Percentiles rank a stretch among this genome's conserved stretches.
These are phyloP conservation scores for Leptinotarsa texana DNA, from an alignment of 1,140 invertebrate species.

Conservation along the genomic window DNA sequence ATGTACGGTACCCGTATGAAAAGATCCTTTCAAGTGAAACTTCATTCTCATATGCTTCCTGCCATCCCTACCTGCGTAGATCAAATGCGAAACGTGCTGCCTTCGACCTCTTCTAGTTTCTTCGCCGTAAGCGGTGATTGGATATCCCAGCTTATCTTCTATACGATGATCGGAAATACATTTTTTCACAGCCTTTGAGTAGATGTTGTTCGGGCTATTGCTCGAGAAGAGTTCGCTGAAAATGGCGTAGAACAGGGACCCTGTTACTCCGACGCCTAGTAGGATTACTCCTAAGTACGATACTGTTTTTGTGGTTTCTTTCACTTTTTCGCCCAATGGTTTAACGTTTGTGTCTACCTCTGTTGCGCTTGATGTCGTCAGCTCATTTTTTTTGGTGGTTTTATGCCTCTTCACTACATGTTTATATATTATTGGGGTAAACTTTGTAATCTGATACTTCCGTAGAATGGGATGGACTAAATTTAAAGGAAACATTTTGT, in stretches of 20 bases:
- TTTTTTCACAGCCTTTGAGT: slow-evolving; percentile 74
- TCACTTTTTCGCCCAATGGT: slow-evolving; percentile 74
- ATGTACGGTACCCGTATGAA: slow-evolving; percentile 79
- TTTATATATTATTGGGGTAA: slow-evolving; percentile 4
- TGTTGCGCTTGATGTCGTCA: slow-evolving; percentile 26
- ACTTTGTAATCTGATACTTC: slow-evolving; percentile 9
- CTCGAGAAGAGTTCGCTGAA: slow-evolving; percentile 84
- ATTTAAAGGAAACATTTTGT: slow-evolving; percentile 19
- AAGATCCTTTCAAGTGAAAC: slow-evolving; percentile 85
- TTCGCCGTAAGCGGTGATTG: slow-evolving; percentile 88
- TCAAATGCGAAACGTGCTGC: slow-evolving; percentile 71
- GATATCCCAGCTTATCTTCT: slow-evolving; percentile 76
- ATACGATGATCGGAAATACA: slow-evolving; percentile 71
- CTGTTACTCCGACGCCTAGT: slow-evolving; percentile 75
- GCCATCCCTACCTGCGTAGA: slow-evolving; percentile 73
- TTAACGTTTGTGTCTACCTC: slow-evolving; percentile 62
- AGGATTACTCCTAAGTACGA: slow-evolving; percentile 82
- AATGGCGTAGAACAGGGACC: slow-evolving; percentile 78
- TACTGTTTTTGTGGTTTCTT: slow-evolving; percentile 83
- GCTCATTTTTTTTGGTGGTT: slow-evolving; percentile 24
- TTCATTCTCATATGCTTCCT: slow-evolving; percentile 81
- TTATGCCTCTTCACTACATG: slow-evolving; percentile 12
- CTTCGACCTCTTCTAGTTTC: slow-evolving; percentile 77
- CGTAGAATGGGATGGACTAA: slow-evolving; percentile 13
- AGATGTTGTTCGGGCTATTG: slow-evolving; percentile 83